These are phyloP conservation scores for Daktulosphaira vitifoliae DNA, from an alignment of 1,140 invertebrate species.

Conservation along the genomic window DNA sequence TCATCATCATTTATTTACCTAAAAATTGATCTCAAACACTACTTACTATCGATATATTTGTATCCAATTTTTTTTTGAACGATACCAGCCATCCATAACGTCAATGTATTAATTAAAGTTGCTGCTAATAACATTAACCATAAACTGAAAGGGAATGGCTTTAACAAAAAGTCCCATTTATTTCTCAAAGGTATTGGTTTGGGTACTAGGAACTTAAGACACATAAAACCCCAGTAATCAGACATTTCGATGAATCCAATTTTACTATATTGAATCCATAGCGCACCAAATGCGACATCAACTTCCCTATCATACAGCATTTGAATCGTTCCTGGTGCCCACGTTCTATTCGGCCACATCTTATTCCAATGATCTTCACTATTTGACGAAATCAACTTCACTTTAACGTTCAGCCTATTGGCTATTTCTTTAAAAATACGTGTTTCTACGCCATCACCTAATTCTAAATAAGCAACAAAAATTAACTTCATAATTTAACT, in stretches of 20 bases:
- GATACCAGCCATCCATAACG: not conserved
- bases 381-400: not conserved
- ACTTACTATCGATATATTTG: not conserved
- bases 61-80: slow-evolving; percentile 17
- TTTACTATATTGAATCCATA: slow-evolving; percentile 27
- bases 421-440: slow-evolving; percentile 30
- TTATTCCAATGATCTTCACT: slow-evolving; percentile 31
- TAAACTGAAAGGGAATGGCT: slow-evolving; percentile 18
- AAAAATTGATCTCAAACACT: no score
- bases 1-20: no score
- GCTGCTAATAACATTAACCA: slow-evolving; percentile 26
- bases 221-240: slow-evolving; percentile 27
- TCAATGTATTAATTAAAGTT: not conserved
- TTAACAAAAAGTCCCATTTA: slow-evolving; percentile 30
- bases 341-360: slow-evolving; percentile 5
- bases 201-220: slow-evolving; percentile 30
- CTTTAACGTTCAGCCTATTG: slow-evolving; percentile 10
- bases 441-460: slow-evolving; percentile 25
- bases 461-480: not conserved
- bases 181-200: slow-evolving; percentile 15
- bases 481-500: not conserved
- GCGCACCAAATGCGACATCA: slow-evolving; percentile 29
- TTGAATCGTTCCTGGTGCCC: slow-evolving; percentile 17
- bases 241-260: slow-evolving; percentile 17
- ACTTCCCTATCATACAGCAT: not conserved